phyloP scores from a whole-genome alignment of 23 tunicate species.

The Halocynthia aurantium region DNA sequence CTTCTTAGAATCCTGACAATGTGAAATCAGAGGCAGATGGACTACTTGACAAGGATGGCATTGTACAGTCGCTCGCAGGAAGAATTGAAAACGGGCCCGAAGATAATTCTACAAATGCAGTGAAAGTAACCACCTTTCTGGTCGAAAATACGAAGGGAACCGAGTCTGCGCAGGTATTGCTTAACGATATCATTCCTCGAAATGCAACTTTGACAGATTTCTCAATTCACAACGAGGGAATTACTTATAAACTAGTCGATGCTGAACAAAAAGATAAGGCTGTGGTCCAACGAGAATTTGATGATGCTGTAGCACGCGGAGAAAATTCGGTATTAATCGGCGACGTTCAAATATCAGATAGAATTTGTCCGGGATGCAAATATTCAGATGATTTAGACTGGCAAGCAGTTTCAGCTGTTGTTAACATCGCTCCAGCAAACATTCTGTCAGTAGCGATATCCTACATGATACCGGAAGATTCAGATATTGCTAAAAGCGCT shows the following conservation, averaged over 20 bases:
- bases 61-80: too few relatives aligned
- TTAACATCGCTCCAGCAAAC: constrained; percentile 6
- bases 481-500: background rate
- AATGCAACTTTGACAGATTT: too few relatives aligned
- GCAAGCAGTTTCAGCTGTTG: background rate
- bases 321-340: constrained; percentile 2
- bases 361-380: background rate
- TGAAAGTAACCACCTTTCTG: too few relatives aligned
- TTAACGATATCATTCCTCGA: too few relatives aligned
- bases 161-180: too few relatives aligned
- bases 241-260: background rate
- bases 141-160: too few relatives aligned
- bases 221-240: too few relatives aligned
- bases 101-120: too few relatives aligned
- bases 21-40: too few relatives aligned
- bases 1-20: too few relatives aligned
- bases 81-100: too few relatives aligned
- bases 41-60: too few relatives aligned
- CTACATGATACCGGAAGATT: constrained; percentile 4
- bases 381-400: background rate
- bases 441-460: constrained; percentile 7
- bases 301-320: background rate
- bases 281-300: background rate
- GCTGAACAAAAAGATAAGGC: background rate
- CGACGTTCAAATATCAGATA: background rate